Evolutionary conservation across 2,797 vertebrate species (phyloP).

Genomic region (Heterohyrax brucei): DNA sequence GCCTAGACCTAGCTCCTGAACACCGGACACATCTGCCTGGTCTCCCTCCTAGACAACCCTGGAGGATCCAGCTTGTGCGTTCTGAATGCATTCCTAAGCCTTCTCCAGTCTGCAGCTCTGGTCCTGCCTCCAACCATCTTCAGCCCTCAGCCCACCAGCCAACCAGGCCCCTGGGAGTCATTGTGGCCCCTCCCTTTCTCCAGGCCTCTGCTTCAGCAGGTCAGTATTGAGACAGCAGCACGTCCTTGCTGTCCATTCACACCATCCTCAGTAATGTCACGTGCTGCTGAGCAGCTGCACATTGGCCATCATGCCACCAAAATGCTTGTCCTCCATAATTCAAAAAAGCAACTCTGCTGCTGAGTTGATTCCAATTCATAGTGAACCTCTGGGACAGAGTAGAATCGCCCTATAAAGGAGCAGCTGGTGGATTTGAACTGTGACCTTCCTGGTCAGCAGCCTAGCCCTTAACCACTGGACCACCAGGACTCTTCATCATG

Average conservation of each 20-base stretch:
- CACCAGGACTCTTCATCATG: background rate
- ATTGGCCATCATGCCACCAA: no score
- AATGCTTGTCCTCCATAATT: no score
- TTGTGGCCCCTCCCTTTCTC: background rate
- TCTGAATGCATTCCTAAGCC: background rate
- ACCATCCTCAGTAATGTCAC: background rate
- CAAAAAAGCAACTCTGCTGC: no score
- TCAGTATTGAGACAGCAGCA: background rate
- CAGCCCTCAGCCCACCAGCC: background rate
- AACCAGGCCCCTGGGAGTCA: background rate
- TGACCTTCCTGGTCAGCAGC: background rate
- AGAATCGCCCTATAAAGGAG: background rate
- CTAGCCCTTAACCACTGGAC: background rate
- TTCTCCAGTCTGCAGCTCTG: background rate
- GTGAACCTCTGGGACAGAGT: no score
- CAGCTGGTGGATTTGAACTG: background rate
- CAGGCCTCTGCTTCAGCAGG: background rate
- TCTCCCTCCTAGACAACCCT: background rate
- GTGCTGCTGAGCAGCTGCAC: background rate
- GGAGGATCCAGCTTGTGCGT: background rate
- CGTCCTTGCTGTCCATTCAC: background rate
- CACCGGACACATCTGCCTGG: background rate
- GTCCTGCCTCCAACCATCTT: background rate
- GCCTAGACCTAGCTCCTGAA: background rate
- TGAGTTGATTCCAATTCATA: no score